A percentile compares a stretch with the other conserved stretches of the same genome.
phyloP scores from a whole-genome alignment of 2,888 invertebrate genomes.

The Ischnura elegans region DNA sequence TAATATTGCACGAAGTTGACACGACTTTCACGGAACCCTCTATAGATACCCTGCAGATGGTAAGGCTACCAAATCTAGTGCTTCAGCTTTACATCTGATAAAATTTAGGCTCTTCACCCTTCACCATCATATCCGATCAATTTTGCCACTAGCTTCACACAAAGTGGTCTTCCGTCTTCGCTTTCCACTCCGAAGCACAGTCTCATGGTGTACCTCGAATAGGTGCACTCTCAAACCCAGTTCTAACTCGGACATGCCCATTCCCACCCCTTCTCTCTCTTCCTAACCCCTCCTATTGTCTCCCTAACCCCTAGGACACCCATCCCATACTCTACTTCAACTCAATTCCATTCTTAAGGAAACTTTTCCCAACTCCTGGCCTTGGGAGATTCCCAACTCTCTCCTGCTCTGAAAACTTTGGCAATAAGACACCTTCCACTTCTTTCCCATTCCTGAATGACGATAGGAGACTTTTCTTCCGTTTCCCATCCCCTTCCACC shows the following conservation, averaged over 20 bases:
- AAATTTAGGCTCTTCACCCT: no score
- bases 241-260: not conserved
- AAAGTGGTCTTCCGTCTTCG: no score
- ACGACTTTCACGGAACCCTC: no score
- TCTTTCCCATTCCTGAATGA: slow-evolving; percentile 55
- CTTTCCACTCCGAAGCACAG: no score
- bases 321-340: not conserved
- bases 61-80: no score
- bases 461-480: slow-evolving; percentile 56
- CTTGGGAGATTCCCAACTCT: slow-evolving; percentile 52
- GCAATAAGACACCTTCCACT: slow-evolving; percentile 52
- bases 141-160: no score
- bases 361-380: slow-evolving; percentile 59
- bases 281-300: not conserved
- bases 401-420: slow-evolving; percentile 52
- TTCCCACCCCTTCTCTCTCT: not conserved
- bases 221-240: not conserved
- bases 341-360: slow-evolving; percentile 49
- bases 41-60: no score
- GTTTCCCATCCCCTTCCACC: not conserved
- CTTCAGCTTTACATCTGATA: no score
- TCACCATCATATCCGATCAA: no score
- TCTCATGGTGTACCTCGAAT: no score
- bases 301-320: not conserved
- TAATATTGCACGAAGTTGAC: no score